Conservation (phyloP, 2,797 vertebrate species). For the Graptemys geographica region DNA sequence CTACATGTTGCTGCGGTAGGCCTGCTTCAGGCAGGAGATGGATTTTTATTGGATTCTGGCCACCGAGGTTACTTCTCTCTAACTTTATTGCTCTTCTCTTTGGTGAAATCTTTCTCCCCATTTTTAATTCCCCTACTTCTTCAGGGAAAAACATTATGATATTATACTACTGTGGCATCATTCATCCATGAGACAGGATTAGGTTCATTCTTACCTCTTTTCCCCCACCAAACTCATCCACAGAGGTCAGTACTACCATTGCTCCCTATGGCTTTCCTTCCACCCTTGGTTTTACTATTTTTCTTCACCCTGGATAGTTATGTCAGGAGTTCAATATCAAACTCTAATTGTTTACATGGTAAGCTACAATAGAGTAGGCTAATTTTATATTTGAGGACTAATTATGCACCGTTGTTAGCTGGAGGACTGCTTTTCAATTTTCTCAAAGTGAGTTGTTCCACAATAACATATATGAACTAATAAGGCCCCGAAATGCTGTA, state of each 20-base stretch:
- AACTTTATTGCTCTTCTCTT: not conserved
- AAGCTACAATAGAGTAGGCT: not conserved
- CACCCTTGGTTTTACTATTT: not conserved
- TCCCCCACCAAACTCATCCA: not conserved
- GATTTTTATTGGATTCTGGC: not conserved
- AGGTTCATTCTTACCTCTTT: not conserved
- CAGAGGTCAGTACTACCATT: not conserved
- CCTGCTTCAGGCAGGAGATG: not conserved
- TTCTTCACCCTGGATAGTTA: not conserved
- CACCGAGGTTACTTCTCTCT: not conserved
- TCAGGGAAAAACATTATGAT: not conserved
- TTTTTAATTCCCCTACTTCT: not conserved
- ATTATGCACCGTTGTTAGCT: not conserved
- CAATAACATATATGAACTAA: not conserved
- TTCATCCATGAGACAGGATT: rapidly evolving
- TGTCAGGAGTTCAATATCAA: not conserved
- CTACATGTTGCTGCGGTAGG: not conserved
- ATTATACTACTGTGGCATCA: not conserved
- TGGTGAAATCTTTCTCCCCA: not conserved
- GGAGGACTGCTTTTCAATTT: not conserved
- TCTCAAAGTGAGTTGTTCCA: not conserved
- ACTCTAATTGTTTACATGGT: not conserved
- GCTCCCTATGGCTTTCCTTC: not conserved
- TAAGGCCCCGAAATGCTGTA: not conserved
- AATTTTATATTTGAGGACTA: not conserved